Evolutionary conservation across 64 coral and sea anemone species (phyloP).

Genomic region (Montipora cactus): DNA sequence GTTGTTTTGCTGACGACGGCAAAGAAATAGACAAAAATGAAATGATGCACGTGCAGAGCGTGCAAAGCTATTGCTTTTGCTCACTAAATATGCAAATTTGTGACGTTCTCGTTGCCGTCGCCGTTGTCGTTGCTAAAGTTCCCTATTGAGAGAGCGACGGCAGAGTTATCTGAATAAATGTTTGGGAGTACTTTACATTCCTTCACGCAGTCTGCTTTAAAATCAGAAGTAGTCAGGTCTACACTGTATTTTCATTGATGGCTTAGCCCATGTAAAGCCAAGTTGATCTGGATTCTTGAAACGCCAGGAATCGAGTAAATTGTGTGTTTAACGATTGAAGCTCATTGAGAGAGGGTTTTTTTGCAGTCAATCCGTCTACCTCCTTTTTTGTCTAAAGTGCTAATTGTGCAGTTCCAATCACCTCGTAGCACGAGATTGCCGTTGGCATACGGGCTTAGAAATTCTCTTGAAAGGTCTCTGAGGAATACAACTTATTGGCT

Average conservation of each 20-base stretch:
- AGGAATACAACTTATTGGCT: slow-evolving; percentile 14
- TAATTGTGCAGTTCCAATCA: slow-evolving; percentile 33
- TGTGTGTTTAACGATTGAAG: slow-evolving; percentile 16
- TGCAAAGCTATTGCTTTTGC: no score
- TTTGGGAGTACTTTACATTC: no score
- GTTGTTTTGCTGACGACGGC: no score
- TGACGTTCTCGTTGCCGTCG: no score
- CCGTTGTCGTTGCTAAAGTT: no score
- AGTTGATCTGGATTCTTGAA: slow-evolving; percentile 15
- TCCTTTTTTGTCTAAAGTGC: slow-evolving; percentile 7
- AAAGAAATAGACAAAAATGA: no score
- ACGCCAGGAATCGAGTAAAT: slow-evolving; percentile 9
- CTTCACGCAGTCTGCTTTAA: no score
- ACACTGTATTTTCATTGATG: not conserved
- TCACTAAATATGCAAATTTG: no score
- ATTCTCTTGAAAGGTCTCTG: slow-evolving; percentile 25
- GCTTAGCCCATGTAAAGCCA: slow-evolving; percentile 28
- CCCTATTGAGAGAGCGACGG: no score
- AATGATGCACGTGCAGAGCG: no score
- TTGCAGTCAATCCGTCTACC: not conserved
- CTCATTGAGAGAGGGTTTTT: slow-evolving; percentile 2
- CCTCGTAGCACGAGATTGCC: slow-evolving; percentile 3
- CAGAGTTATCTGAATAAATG: no score
- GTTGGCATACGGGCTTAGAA: not conserved
- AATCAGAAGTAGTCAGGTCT: not conserved